Percentiles rank a stretch among this genome's conserved stretches.
phyloP scores from a whole-genome alignment of 2,113 vertebrate genomes.

The Argyrosomus japonicus region DNA sequence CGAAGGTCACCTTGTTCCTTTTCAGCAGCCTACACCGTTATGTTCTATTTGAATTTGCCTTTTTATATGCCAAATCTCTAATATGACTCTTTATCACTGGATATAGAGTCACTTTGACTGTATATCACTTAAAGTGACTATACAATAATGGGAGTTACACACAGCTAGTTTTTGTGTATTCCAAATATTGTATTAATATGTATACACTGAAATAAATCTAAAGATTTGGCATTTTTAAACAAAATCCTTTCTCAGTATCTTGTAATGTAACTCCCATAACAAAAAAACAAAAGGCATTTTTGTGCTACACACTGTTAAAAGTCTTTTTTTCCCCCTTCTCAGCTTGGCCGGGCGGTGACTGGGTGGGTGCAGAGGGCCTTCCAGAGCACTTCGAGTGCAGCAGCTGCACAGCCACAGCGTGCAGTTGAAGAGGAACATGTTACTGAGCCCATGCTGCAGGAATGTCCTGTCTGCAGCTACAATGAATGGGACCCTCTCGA shows the following conservation, averaged over 20 bases:
- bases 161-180: not conserved
- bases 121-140: no score
- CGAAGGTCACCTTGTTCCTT: not conserved
- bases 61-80: not conserved
- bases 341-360: constrained; percentile 87
- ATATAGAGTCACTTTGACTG: not conserved
- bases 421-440: constrained; percentile 84
- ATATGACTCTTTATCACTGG: not conserved
- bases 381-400: constrained; percentile 93
- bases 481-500: constrained; percentile 98
- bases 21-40: not conserved
- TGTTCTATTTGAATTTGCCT: not conserved
- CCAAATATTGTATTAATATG: not conserved
- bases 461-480: constrained; percentile 93
- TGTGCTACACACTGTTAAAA: not conserved
- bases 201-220: not conserved
- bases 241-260: not conserved
- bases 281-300: not conserved
- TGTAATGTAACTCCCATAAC: not conserved
- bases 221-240: not conserved
- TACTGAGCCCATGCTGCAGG: constrained; percentile 82
- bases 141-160: not conserved
- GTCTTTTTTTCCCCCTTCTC: constrained; percentile 19
- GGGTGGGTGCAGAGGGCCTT: constrained; percentile 92
- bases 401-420: constrained; percentile 82